phyloP scores from a whole-genome alignment of 2,797 vertebrate genomes.

The Tauraco hartlaubi region DNA sequence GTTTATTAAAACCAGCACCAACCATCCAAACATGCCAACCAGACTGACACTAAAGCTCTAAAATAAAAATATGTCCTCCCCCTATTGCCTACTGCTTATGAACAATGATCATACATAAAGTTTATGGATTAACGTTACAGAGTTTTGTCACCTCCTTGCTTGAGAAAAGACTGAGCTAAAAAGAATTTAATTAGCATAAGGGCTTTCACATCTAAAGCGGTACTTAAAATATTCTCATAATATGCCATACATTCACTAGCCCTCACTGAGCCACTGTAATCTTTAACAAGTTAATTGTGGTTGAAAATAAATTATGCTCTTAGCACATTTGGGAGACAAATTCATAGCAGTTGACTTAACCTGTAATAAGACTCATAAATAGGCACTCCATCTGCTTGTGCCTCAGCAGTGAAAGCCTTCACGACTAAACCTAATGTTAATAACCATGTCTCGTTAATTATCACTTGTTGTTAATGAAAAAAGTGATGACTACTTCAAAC shows the following conservation, averaged over 20 bases:
- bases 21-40: not conserved
- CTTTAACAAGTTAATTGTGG: constrained; percentile 57
- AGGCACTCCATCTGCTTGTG: constrained; percentile 81
- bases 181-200: constrained; percentile 30
- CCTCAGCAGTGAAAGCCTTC: constrained; percentile 71
- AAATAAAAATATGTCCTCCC: not conserved
- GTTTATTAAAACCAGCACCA: not conserved
- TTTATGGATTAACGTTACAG: not conserved
- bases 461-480: constrained; percentile 76
- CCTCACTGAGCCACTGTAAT: not conserved
- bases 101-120: not conserved
- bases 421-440: constrained; percentile 78
- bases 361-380: constrained; percentile 72
- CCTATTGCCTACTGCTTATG: not conserved
- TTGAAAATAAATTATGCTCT: constrained; percentile 73
- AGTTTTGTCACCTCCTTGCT: not conserved
- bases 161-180: not conserved
- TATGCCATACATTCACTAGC: not conserved
- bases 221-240: not conserved
- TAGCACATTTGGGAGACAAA: constrained; percentile 77
- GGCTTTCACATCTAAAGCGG: constrained; percentile 27
- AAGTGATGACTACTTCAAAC: constrained; percentile 78
- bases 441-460: constrained; percentile 79
- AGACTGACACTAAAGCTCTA: not conserved
- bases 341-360: constrained; percentile 76